Conservation (phyloP, 2,113 vertebrate genomes). For the Callospermophilus lateralis region DNA sequence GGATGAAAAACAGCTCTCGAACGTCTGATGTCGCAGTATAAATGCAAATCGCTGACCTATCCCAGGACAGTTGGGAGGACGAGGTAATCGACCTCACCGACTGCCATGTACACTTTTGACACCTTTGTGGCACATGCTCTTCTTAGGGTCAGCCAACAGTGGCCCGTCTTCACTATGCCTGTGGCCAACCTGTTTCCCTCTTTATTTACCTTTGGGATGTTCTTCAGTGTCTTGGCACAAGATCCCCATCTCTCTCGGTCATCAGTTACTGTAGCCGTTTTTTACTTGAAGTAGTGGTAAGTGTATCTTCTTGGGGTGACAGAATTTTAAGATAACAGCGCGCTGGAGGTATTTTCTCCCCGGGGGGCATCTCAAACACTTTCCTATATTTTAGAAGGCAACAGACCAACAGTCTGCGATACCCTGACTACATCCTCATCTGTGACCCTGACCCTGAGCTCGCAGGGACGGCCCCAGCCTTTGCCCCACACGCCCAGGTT, state of each 20-base stretch:
- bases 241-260: not conserved
- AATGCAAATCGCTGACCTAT: not conserved
- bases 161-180: no score
- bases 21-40: not conserved
- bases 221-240: not conserved
- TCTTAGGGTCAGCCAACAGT: no score
- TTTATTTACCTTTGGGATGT: not conserved
- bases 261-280: not conserved
- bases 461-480: rapidly evolving
- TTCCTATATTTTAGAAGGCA: not conserved
- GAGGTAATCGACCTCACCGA: not conserved
- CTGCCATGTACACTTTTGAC: no score
- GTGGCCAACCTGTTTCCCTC: no score
- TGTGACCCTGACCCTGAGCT: not conserved
- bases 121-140: no score
- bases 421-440: not conserved
- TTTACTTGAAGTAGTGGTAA: not conserved
- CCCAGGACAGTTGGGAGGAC: not conserved
- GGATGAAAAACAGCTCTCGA: no score
- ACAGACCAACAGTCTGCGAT: not conserved
- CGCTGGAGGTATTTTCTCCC: not conserved
- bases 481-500: not conserved
- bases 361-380: not conserved
- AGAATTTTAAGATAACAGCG: not conserved
- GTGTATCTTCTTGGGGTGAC: no score